These are phyloP conservation scores for Microcebus ravelobensis DNA, from an alignment of 2,113 vertebrate species.

Conservation along the genomic window DNA sequence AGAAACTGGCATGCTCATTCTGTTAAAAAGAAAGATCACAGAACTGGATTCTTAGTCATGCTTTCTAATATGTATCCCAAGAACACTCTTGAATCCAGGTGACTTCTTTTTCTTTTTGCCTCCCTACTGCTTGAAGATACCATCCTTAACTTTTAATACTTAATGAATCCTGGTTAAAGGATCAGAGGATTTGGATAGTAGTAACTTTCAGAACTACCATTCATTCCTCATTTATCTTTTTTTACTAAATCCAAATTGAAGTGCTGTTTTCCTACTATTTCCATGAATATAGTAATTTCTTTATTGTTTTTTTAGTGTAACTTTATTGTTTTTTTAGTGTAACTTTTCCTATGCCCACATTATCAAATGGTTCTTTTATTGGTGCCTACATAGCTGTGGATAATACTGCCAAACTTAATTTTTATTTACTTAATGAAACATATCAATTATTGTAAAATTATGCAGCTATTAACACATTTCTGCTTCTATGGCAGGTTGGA, in stretches of 20 bases:
- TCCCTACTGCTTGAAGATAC: neutral
- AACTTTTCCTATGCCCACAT: neutral
- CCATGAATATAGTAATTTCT: neutral
- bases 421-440: conserved; percentile 20
- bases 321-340: neutral
- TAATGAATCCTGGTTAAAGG: neutral
- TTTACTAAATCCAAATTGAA: conserved; percentile 3
- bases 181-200: neutral
- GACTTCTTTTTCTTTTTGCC: conserved; percentile 9
- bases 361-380: neutral
- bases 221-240: neutral
- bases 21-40: neutral
- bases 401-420: neutral
- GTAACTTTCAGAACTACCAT: neutral
- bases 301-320: neutral
- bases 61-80: neutral
- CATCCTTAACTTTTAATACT: neutral
- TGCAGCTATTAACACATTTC: conserved; percentile 8
- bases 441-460: neutral
- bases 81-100: neutral
- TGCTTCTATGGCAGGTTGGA: conserved; percentile 90
- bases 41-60: neutral
- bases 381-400: neutral
- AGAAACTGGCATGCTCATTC: conserved; percentile 65
- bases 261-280: neutral